Conservation (phyloP, 2,797 vertebrate genomes). For the Pterois miles region DNA sequence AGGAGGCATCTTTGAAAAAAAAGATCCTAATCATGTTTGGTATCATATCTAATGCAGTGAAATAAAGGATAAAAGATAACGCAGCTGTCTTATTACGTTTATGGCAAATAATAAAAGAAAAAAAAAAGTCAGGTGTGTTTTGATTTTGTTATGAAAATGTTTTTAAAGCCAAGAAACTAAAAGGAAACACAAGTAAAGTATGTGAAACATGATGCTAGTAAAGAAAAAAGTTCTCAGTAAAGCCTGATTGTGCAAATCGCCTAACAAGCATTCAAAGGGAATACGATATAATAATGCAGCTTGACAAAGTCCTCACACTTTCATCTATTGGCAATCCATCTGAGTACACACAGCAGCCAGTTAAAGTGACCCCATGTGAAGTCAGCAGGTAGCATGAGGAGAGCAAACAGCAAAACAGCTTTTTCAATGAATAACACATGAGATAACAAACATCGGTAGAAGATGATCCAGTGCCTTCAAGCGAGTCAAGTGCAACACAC, state of each 20-base stretch:
- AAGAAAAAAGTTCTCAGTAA: conserved; percentile 50
- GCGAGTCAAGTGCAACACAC: conserved; percentile 32
- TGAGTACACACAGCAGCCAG: conserved; percentile 40
- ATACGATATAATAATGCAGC: conserved; percentile 52
- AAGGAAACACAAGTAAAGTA: conserved; percentile 28
- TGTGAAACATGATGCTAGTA: conserved; percentile 29
- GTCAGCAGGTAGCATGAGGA: conserved; percentile 74
- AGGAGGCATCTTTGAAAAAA: conserved; percentile 29
- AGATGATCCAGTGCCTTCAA: conserved; percentile 55
- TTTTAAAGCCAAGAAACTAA: conserved; percentile 42
- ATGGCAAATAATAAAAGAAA: conserved; percentile 33
- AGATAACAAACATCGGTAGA: conserved; percentile 70
- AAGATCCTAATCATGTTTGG: not conserved
- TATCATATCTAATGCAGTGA: conserved; percentile 21
- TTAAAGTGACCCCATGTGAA: conserved; percentile 71
- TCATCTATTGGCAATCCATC: conserved; percentile 67
- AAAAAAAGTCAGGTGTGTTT: conserved; percentile 37
- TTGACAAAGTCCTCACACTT: conserved; percentile 61
- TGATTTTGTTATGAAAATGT: conserved; percentile 35
- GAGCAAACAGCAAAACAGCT: conserved; percentile 76
- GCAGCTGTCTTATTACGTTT: conserved; percentile 15
- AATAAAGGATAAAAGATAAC: conserved; percentile 12
- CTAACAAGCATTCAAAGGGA: conserved; percentile 50
- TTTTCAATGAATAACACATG: conserved; percentile 80
- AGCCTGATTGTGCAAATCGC: conserved; percentile 49